Evolutionary conservation across 92 coral and sea anemone genomes (phyloP).

Genomic region (Epizoanthus ramosus): DNA sequence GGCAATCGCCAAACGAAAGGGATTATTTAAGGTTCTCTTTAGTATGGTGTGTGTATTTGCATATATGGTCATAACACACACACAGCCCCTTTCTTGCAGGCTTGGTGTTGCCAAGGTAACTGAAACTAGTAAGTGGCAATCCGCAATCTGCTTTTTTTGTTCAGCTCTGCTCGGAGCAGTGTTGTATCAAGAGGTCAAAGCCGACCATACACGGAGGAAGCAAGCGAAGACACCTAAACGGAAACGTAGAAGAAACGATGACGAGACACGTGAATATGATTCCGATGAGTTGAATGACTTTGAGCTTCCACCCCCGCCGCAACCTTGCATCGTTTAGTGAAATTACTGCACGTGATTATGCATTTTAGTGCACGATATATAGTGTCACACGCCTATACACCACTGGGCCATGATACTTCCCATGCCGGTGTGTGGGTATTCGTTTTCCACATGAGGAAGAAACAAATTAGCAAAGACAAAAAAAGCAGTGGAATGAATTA

Average conservation of each 20-base stretch:
- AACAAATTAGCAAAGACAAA: too few relatives aligned
- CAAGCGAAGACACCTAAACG: constrained; percentile 18
- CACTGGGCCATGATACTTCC: background rate
- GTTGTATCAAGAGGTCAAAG: constrained; percentile 64
- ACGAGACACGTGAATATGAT: constrained; percentile 49
- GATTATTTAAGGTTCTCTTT: constrained; percentile 66
- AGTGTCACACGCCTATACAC: too few relatives aligned
- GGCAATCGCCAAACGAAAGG: constrained; percentile 73
- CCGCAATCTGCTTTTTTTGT: constrained; percentile 76
- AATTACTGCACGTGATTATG: too few relatives aligned
- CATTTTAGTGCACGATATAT: too few relatives aligned
- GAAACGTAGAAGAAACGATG: constrained; percentile 31
- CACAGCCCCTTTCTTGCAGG: constrained; percentile 83
- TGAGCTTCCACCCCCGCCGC: constrained; percentile 16
- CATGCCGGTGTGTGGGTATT: too few relatives aligned
- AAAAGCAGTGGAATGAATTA: too few relatives aligned
- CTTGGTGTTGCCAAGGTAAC: constrained; percentile 64
- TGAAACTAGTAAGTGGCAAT: constrained; percentile 84
- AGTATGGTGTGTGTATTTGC: constrained; percentile 75
- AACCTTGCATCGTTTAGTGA: background rate
- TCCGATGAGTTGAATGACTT: constrained; percentile 44
- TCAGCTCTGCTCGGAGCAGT: constrained; percentile 71
- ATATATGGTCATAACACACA: constrained; percentile 71
- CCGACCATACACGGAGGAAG: constrained; percentile 32
- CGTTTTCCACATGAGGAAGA: too few relatives aligned